Percentiles rank a stretch among this genome's conserved stretches.
Evolutionary conservation across 2,888 invertebrate genomes (phyloP).

Genomic region (Dryobotodes eremita): DNA sequence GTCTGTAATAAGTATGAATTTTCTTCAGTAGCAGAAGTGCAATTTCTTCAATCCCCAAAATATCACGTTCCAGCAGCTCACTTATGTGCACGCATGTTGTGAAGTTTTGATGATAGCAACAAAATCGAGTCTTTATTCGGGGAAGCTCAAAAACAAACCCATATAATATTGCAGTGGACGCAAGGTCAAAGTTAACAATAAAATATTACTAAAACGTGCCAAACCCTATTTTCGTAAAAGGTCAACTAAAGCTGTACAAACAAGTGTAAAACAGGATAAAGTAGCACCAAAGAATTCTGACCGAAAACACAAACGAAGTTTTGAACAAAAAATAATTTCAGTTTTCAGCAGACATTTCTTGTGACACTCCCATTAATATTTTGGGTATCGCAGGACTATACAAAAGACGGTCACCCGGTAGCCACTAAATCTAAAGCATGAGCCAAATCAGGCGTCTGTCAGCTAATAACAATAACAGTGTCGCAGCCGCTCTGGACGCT

Average conservation of each 20-base stretch:
- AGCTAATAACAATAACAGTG: slow-evolving; percentile 76
- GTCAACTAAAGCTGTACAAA: slow-evolving; percentile 50
- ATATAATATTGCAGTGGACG: slow-evolving; percentile 10
- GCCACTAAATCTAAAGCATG: slow-evolving; percentile 60
- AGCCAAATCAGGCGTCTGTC: slow-evolving; percentile 73
- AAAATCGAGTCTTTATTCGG: slow-evolving; percentile 15
- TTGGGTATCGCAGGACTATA: slow-evolving; percentile 10
- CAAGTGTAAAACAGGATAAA: slow-evolving; percentile 27
- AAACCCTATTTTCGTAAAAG: slow-evolving; percentile 46
- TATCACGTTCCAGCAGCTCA: too few species aligned
- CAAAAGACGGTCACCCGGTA: slow-evolving; percentile 40
- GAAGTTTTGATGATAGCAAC: slow-evolving; percentile 15
- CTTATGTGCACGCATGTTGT: not conserved
- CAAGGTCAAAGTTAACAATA: slow-evolving; percentile 54
- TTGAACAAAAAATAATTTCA: slow-evolving; percentile 29
- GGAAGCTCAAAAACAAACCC: slow-evolving; percentile 20
- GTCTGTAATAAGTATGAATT: not conserved
- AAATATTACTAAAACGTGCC: slow-evolving; percentile 62
- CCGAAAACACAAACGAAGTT: slow-evolving; percentile 16
- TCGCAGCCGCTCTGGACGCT: slow-evolving; percentile 69
- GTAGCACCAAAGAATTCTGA: slow-evolving; percentile 10
- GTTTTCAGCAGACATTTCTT: slow-evolving; percentile 18
- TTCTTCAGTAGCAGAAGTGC: not conserved
- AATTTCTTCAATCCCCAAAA: too few species aligned
- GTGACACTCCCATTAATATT: slow-evolving; percentile 50